Base-by-base conservation (phyloP, 2,113 vertebrate species). In the Festucalex cinctus region DNA sequence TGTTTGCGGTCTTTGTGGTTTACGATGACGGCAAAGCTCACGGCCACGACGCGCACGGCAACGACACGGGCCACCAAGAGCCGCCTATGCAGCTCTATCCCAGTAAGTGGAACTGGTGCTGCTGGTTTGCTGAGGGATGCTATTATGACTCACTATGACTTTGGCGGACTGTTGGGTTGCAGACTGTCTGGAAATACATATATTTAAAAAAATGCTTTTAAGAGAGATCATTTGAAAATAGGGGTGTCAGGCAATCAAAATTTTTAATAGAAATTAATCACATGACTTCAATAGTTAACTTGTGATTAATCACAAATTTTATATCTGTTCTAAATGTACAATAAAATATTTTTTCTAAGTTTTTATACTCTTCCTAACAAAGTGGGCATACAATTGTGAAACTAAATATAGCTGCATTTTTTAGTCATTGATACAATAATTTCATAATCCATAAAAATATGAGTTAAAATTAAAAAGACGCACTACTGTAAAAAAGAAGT, bases 1-100 rank as follows among this genome's bases (percentile, higher is more conserved):
- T 96, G 83, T 98, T 93, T 74, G 92, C 75, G 0, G 32, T 95
- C 54, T 96, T 94, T 89, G 93, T 92, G 70, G 75, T 76, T 13
- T 97, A 97, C 49, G 93, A 93, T 48, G 86, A 91, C 61, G 89
- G 78, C 39, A 70, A 81, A 59, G 36, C 3, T 65, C 56, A 57
- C 3, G 26, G 20, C 0, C 1, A 6, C 0, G 0, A 0, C 0
- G 0, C 0, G 0, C 83, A 74, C 57, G 0, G 28, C 64, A 85
- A 85, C 53, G 7, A 20, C 0, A 82, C 84, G 3, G 3, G 54
- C 1, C 19, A 24, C 36, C 13, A 75, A 5, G 0, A 8, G 0
- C 0, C 24, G 0, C 86, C 86, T 6, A 68, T 92, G 85, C 24
- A 60, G 0, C 89, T 92, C n/a, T 96, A 98, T 62, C 92, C 95